Base-by-base conservation (phyloP, 1,140 invertebrate genomes). In the Trachymyrmex cornetzi region DNA sequence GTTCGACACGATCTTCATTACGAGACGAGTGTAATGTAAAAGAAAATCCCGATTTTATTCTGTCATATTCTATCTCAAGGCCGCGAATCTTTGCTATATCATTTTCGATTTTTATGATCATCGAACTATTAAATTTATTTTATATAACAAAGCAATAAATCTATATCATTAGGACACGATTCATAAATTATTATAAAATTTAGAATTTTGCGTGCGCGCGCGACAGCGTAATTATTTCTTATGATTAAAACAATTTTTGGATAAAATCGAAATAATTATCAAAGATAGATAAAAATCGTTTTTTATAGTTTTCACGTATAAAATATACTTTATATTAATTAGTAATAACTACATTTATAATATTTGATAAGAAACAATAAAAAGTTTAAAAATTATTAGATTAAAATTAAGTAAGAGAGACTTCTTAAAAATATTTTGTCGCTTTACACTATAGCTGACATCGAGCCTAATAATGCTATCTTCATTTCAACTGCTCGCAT, bases 1-100 rank as follows among this genome's bases (percentile, higher is more conserved):
- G 86, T 85, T 87, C 66, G 86, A 87, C 61, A 27, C 82, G 86
- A 69, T 74, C 77, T 86, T 80, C 77, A 67, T 77, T 85, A 75
- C 24, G 61, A 59, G 77, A 64, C 27, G 75, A 16, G 67, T 53
- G 69, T 14, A 77, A 38, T 38, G 22, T 71, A 71, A 81, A 81
- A 81, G 63, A 81, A 57, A 71, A 57, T 63, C 2, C n/a, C 14
- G 14, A 53, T 16, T 22, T 55, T 69, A 80, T 80, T 80, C 63
- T 69, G 63, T 80, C 48, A 22, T 38, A 57, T 34, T 79, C 44
- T 50, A 55, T 38, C 64, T 81, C 77, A 81, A 55, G 30, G 48
- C 4, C 44, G 30, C 24, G 0, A 12, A 69, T 30, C 22, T 57
- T 69, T 19, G n/a, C 38, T 50, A 22, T 1, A 48, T 34, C 3